Evolutionary conservation across 2,113 vertebrate species (phyloP).

Genomic region (Pristiophorus japonicus): DNA sequence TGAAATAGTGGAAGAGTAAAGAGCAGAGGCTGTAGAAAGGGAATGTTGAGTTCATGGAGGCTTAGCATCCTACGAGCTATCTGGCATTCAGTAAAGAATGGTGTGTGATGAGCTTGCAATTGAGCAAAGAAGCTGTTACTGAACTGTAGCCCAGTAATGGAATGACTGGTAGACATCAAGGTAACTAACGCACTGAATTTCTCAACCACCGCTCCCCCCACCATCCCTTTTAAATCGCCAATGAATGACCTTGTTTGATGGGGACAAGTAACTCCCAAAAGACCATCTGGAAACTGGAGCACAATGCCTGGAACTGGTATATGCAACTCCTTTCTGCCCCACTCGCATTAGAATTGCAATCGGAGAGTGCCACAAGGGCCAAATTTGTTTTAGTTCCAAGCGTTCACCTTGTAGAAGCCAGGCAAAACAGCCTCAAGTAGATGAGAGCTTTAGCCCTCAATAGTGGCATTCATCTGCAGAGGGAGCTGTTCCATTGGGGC

Average conservation of each 20-base stretch:
- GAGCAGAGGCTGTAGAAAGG: background rate
- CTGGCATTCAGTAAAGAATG: background rate
- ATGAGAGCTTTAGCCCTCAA: no score
- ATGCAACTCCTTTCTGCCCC: background rate
- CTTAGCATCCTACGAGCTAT: background rate
- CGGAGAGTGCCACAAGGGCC: background rate
- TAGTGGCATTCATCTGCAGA: no score
- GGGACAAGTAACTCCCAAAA: no score
- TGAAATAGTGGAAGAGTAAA: background rate
- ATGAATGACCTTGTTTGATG: no score
- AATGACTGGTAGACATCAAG: background rate
- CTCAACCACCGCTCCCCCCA: no score
- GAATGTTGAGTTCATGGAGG: background rate
- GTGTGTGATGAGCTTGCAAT: background rate
- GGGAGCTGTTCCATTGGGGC: no score
- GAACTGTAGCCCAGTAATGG: background rate
- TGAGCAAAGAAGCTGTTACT: background rate
- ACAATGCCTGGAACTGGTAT: background rate
- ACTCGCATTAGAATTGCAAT: background rate
- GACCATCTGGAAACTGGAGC: background rate
- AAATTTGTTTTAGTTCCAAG: background rate
- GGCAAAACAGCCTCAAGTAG: no score
- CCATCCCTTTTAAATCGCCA: no score
- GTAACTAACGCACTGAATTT: background rate
- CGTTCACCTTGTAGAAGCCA: background rate